Conservation (phyloP, 2,797 vertebrate genomes). For the Sebastes kiyomatsui region DNA sequence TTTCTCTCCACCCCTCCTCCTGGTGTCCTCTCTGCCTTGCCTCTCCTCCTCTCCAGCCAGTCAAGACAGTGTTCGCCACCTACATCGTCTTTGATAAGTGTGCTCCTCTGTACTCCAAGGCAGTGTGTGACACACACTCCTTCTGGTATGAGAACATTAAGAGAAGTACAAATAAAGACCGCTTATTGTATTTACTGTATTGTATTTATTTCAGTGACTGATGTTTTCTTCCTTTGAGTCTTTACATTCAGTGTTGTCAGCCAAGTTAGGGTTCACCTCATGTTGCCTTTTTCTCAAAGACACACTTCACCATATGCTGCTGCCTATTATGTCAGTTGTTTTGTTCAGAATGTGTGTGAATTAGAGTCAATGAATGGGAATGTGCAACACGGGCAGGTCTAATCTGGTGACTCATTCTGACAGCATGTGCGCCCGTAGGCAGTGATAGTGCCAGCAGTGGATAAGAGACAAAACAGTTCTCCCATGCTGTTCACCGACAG, state of each 20-base stretch:
- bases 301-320: background rate
- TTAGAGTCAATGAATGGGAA: background rate
- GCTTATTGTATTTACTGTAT: background rate
- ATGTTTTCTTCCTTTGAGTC: background rate
- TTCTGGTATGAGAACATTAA: background rate
- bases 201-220: background rate
- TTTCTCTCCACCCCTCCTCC: background rate
- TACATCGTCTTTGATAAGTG: constrained; percentile 83
- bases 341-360: background rate
- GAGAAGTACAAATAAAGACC: constrained; percentile 21
- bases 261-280: background rate
- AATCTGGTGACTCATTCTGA: background rate
- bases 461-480: background rate
- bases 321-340: background rate
- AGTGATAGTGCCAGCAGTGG: background rate
- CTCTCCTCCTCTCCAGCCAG: constrained; percentile 78
- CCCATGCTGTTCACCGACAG: background rate
- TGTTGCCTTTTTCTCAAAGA: background rate
- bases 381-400: background rate
- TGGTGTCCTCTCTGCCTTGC: background rate
- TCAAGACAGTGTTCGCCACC: constrained; percentile 80
- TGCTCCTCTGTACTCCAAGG: constrained; percentile 80
- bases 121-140: constrained; percentile 68
- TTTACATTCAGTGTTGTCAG: background rate
- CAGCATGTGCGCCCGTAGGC: background rate